Conservation (phyloP, 53 echinoderm and acorn worm species). For the Crossaster papposus region DNA sequence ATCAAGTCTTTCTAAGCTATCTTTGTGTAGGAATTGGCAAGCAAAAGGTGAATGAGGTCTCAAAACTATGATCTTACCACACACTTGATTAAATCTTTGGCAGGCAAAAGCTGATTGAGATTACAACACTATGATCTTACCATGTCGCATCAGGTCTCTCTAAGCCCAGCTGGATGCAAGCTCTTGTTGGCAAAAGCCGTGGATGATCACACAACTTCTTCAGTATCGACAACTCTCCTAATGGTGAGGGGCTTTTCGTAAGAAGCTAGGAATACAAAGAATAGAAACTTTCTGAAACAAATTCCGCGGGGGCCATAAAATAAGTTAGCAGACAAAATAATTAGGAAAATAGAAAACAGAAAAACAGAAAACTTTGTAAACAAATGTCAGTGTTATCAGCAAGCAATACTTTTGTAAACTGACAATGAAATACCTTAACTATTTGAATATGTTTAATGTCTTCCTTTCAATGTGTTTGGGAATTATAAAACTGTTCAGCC, state of each 20-base stretch:
- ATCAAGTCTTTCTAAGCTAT: constrained; percentile 76
- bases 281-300: not conserved
- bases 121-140: constrained; percentile 50
- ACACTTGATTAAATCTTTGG: not conserved
- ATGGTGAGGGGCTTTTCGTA: constrained; percentile 84
- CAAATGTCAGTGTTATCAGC: too few relatives aligned
- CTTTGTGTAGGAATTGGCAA: constrained; percentile 76
- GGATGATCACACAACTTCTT: constrained; percentile 98
- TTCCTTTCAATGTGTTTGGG: not conserved
- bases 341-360: too few relatives aligned
- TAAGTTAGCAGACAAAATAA: too few relatives aligned
- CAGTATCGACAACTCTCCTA: constrained; percentile 85
- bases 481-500: not conserved
- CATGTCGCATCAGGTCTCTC: constrained; percentile 63
- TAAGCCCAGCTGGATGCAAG: constrained; percentile 84
- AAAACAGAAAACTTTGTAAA: too few relatives aligned
- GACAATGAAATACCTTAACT: not conserved
- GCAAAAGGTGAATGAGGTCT: constrained; percentile 84
- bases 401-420: too few relatives aligned
- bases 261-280: constrained; percentile 59
- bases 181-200: constrained; percentile 77
- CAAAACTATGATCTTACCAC: constrained; percentile 31
- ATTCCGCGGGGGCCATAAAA: too few relatives aligned
- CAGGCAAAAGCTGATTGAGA: not conserved
- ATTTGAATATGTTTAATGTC: not conserved